phyloP scores from a whole-genome alignment of 2,113 vertebrate species.

The Nannobrachium achirus region DNA sequence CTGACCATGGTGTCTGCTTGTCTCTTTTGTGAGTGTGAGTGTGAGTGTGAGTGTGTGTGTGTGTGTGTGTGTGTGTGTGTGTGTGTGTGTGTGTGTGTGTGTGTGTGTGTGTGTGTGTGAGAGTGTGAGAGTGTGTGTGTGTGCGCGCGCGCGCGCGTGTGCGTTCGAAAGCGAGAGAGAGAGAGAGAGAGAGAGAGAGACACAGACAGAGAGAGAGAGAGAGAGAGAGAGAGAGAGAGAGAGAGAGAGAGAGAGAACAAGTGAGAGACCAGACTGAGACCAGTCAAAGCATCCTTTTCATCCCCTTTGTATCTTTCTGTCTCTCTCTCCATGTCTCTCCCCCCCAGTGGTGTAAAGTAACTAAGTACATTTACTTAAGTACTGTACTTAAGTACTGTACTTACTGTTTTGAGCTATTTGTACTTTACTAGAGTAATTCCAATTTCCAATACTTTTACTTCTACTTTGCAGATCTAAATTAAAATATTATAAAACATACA shows the following conservation, averaged over 20 bases:
- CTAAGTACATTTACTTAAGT: no score
- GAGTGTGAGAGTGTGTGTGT: constrained; percentile 5
- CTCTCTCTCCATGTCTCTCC: no score
- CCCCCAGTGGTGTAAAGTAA: no score
- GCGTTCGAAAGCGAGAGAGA: not conserved
- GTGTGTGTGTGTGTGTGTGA: constrained; percentile 20
- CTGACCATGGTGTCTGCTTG: constrained; percentile 14
- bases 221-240: constrained; percentile 4
- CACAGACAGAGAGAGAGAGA: not conserved
- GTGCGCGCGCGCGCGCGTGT: not conserved
- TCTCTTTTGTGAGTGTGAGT: not conserved
- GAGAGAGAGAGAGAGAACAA: constrained; percentile 12
- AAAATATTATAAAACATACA: no score
- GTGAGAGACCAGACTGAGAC: not conserved
- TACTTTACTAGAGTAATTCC: no score
- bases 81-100: constrained; percentile 7
- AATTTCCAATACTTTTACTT: no score
- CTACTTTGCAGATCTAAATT: no score
- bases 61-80: constrained; percentile 17
- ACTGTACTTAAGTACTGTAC: no score
- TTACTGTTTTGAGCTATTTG: no score
- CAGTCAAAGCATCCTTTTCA: constrained; percentile 55
- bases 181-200: not conserved
- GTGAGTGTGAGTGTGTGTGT: not conserved
- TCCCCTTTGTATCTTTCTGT: no score